Base-by-base conservation (phyloP, 2,113 vertebrate genomes). In the Clarias gariepinus region DNA sequence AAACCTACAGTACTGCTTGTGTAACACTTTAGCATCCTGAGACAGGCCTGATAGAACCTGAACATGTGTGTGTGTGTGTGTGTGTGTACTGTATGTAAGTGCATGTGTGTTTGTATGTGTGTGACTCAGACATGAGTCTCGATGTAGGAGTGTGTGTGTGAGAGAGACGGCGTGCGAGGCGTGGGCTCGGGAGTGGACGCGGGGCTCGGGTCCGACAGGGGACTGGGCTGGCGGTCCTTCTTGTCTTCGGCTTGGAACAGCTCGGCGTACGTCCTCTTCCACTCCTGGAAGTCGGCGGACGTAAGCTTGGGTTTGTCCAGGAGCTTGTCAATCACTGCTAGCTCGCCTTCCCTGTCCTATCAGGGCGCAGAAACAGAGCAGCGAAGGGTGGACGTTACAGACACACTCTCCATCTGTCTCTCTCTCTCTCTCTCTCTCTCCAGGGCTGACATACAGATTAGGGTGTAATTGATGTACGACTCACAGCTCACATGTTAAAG, bases 281-380 rank as follows among this genome's bases (percentile, higher is more conserved):
- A 99, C 86, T 98, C 97, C 94, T 97, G 97, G 95, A 99, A 99
- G 94, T 98, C 96, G 94, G 96, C 96, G 92, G 98, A 99, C 0
- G 97, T 98, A 95, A 99, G 95, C 90, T 96, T 94, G 93, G 97
- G 97, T 92, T 96, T 97, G 95, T 97, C 95, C 94, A 99, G 93
- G 92, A 99, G 95, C 94, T 96, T 98, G 93, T 99, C 97, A 95
- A 99, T 98, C 94, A 97, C 93, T 93, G 96, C 96, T 93, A 99
- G 95, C 96, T 99, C 98, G 93, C 97, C 97, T 96, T 99, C 97
- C 95, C 97, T 98, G 95, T 98, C 98, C 98, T 99, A 92, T 92
- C 92, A 91, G 93, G 90, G 90, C 89, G 94, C 90, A 96, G 94
- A 96, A 95, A 91, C 89, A 94, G 83, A 91, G 93, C 88, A 92